Conservation (phyloP, 2,888 invertebrate genomes). For the Patella ulyssiponensis region DNA sequence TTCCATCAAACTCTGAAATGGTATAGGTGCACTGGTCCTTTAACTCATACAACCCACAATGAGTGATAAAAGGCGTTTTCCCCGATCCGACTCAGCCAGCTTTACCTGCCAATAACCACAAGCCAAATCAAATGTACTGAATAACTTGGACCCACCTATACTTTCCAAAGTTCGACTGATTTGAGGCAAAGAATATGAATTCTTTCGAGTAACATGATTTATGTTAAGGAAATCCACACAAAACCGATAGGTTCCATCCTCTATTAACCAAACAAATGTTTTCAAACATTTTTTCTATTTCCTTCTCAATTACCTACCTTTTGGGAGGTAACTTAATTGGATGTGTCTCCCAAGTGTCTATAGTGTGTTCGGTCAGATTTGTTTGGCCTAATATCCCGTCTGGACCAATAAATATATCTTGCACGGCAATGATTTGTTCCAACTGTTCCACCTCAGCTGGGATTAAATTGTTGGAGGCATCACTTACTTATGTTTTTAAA, state of each 20-base stretch:
- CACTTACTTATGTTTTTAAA: no score
- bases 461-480: no score
- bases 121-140: not conserved
- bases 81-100: not conserved
- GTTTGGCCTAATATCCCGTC: not conserved
- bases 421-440: not conserved
- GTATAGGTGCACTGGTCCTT: not conserved
- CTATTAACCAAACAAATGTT: not conserved
- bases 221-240: not conserved
- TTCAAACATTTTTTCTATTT: not conserved
- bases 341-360: not conserved
- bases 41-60: constrained; percentile 1
- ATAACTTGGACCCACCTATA: not conserved
- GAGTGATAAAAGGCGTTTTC: not conserved
- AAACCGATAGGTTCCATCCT: not conserved
- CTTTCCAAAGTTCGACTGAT: not conserved
- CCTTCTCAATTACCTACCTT: not conserved
- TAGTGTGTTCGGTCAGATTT: not conserved
- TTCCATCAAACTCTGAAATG: constrained; percentile 4
- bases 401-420: not conserved
- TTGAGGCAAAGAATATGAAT: not conserved
- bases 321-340: not conserved
- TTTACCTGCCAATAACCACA: not conserved
- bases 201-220: not conserved
- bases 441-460: not conserved